Percentiles rank a stretch among this genome's conserved stretches.
These are phyloP conservation scores for Pangasianodon hypophthalmus DNA, from an alignment of 2,113 vertebrate species.

Conservation along the genomic window DNA sequence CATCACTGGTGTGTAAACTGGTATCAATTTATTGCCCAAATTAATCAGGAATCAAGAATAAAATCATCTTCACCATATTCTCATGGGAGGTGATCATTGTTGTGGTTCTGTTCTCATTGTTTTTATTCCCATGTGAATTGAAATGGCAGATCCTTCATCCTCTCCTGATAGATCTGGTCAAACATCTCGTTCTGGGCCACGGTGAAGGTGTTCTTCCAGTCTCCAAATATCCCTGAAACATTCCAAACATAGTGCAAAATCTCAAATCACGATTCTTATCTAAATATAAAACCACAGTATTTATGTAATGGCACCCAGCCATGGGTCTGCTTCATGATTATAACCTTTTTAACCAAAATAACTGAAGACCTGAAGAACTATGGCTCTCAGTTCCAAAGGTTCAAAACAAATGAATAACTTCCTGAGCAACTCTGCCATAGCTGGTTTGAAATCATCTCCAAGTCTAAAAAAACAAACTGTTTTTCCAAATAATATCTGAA, in stretches of 20 bases:
- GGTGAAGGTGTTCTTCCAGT: constrained; percentile 70
- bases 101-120: background rate
- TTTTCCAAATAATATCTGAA: background rate
- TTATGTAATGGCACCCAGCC: background rate
- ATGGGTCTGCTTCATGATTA: background rate
- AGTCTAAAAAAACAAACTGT: background rate
- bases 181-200: constrained; percentile 65
- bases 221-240: constrained; percentile 62
- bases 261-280: background rate
- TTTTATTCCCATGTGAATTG: constrained; percentile 61
- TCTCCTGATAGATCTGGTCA: constrained; percentile 60
- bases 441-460: background rate
- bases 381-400: background rate
- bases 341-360: background rate
- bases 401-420: background rate
- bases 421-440: background rate
- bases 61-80: background rate
- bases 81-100: too few species aligned
- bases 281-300: background rate
- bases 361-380: background rate
- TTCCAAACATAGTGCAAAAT: background rate
- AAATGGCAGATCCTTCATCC: constrained; percentile 57
- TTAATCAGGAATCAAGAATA: background rate
- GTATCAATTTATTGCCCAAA: background rate
- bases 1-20: background rate